phyloP scores from a whole-genome alignment of 2,113 vertebrate species.

The Mobula birostris region DNA sequence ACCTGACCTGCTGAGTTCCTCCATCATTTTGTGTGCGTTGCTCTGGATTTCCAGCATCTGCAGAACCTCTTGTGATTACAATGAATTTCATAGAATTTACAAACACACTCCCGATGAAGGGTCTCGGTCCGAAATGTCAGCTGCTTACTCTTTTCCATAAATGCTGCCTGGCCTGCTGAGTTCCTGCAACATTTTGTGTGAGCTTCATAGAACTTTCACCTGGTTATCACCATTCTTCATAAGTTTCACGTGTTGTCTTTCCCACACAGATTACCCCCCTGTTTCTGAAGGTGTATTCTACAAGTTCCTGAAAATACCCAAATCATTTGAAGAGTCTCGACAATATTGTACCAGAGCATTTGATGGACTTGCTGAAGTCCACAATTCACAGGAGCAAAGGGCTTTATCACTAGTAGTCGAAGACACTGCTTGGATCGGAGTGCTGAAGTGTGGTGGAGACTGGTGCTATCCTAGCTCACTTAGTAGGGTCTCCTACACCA shows the following conservation, averaged over 20 bases:
- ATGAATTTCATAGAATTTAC: too few relatives aligned
- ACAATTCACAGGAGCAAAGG: neutral
- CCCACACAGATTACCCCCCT: neutral
- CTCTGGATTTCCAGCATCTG: too few relatives aligned
- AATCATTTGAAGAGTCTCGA: neutral
- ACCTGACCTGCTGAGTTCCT: too few relatives aligned
- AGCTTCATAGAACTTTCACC: neutral
- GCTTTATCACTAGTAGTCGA: neutral
- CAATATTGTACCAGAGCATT: neutral
- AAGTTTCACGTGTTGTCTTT: neutral
- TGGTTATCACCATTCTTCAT: neutral
- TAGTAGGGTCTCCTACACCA: neutral
- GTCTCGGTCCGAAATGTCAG: too few relatives aligned
- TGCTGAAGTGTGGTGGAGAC: neutral
- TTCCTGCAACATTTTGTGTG: too few relatives aligned
- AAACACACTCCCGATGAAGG: too few relatives aligned
- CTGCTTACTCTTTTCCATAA: too few relatives aligned
- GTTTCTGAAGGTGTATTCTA: slow-evolving; percentile 8
- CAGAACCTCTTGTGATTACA: too few relatives aligned
- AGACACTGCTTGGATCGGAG: slow-evolving; percentile 7
- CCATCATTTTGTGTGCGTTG: too few relatives aligned
- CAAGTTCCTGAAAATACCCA: neutral
- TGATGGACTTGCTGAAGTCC: slow-evolving; percentile 9
- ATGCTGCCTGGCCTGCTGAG: too few relatives aligned
- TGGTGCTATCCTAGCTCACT: neutral